A percentile compares a stretch with the other conserved stretches of the same genome.
Conservation (phyloP, 92 coral and sea anemone genomes). For the Porites lobata region DNA sequence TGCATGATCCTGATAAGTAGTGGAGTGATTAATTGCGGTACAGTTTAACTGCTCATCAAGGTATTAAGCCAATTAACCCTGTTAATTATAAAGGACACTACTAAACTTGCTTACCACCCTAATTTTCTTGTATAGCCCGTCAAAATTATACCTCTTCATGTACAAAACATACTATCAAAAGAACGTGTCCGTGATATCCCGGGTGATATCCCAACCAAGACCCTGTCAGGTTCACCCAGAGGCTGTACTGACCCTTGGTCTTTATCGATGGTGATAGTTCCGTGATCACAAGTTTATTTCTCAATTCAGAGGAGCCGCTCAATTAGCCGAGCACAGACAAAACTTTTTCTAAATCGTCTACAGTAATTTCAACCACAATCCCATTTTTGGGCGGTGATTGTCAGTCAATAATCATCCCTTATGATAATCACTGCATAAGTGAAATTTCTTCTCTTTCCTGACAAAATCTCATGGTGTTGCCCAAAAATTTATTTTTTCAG, state of each 20-base stretch:
- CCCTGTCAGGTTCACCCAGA: not conserved
- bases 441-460: not conserved
- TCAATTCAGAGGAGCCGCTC: not conserved
- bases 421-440: not conserved
- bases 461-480: not conserved
- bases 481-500: not conserved
- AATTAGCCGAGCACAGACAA: not conserved
- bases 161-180: too few relatives aligned
- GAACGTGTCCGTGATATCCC: not conserved
- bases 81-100: not conserved
- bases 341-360: constrained; percentile 16
- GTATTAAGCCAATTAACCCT: not conserved
- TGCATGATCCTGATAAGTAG: not conserved
- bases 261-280: not conserved
- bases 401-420: constrained; percentile 10
- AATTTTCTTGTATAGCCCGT: too few relatives aligned
- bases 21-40: not conserved
- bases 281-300: constrained; percentile 29
- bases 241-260: not conserved
- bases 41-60: not conserved
- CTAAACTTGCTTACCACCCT: too few relatives aligned
- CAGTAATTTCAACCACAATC: not conserved
- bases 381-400: constrained; percentile 8
- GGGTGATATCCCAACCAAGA: not conserved
- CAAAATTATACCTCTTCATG: too few relatives aligned